phyloP scores from a whole-genome alignment of 2,113 vertebrate species.

The Carlito syrichta region DNA sequence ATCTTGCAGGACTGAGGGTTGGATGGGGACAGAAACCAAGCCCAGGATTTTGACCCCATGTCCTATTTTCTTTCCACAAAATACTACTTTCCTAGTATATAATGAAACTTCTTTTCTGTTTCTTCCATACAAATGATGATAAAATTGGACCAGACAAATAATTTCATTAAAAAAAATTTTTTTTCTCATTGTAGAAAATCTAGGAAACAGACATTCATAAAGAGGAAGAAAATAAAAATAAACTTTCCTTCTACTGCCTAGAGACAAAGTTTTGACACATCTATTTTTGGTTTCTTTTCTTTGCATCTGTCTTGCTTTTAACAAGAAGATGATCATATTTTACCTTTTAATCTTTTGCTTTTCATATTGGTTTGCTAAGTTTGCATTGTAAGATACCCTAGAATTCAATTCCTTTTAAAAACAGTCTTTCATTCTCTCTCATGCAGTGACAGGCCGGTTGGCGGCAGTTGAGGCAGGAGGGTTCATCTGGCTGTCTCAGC shows the following conservation, averaged over 20 bases:
- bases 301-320: neutral
- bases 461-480: neutral
- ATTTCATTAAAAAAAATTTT: neutral
- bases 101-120: neutral
- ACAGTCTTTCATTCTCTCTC: neutral
- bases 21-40: neutral
- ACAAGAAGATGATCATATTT: neutral
- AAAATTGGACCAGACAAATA: neutral
- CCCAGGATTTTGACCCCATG: no score
- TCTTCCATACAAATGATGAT: neutral
- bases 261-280: neutral
- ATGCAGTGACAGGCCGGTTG: neutral
- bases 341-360: neutral
- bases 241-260: neutral
- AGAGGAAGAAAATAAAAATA: slow-evolving; percentile 35
- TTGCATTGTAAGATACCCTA: neutral
- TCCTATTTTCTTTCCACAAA: accelerated
- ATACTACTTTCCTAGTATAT: neutral
- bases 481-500: neutral
- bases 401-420: neutral
- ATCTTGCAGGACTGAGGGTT: neutral
- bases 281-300: neutral
- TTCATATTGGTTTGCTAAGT: neutral
- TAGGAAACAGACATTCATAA: neutral
- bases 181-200: neutral